A percentile compares a stretch with the other conserved stretches of the same genome.
phyloP scores from a whole-genome alignment of 2,888 invertebrate species.

The Leptopilina syphax region DNA sequence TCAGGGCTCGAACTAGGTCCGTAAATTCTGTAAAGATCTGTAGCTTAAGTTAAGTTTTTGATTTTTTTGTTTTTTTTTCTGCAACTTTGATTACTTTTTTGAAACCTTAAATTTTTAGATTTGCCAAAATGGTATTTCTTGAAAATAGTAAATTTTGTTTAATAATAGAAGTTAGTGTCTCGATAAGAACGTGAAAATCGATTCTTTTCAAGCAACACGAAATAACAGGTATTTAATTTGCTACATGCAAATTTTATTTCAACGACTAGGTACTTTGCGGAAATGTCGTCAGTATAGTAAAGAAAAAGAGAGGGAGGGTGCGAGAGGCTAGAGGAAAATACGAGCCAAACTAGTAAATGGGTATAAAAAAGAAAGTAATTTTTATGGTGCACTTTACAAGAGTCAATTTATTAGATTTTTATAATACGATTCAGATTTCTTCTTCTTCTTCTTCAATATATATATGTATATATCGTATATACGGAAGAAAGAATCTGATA shows the following conservation, averaged over 20 bases:
- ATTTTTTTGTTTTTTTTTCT: too few relatives aligned
- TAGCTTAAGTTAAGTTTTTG: too few relatives aligned
- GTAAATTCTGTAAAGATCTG: too few relatives aligned
- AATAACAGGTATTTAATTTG: constrained; percentile 28
- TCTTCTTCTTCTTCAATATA: too few relatives aligned
- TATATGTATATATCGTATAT: too few relatives aligned
- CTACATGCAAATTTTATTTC: constrained; percentile 34
- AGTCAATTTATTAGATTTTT: constrained; percentile 13
- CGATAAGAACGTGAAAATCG: constrained; percentile 21
- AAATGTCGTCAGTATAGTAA: constrained; percentile 28
- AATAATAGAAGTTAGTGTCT: neutral
- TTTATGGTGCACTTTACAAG: constrained; percentile 13
- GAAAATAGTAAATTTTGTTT: neutral
- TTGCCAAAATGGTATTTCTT: too few relatives aligned
- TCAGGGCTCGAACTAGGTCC: too few relatives aligned
- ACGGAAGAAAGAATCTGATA: constrained; percentile 1
- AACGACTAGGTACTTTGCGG: constrained; percentile 14
- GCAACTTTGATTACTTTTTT: too few relatives aligned
- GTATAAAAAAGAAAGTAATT: constrained; percentile 20
- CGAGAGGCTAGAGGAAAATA: neutral
- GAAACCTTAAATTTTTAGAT: too few relatives aligned
- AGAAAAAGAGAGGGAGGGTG: neutral
- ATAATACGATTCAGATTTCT: constrained; percentile 19
- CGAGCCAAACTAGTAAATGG: neutral
- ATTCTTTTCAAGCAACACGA: constrained; percentile 20